Evolutionary conservation across 2,888 invertebrate species (phyloP), one percentile per base, ranked within the genome.

Genomic region (Tipula helvola): DNA sequence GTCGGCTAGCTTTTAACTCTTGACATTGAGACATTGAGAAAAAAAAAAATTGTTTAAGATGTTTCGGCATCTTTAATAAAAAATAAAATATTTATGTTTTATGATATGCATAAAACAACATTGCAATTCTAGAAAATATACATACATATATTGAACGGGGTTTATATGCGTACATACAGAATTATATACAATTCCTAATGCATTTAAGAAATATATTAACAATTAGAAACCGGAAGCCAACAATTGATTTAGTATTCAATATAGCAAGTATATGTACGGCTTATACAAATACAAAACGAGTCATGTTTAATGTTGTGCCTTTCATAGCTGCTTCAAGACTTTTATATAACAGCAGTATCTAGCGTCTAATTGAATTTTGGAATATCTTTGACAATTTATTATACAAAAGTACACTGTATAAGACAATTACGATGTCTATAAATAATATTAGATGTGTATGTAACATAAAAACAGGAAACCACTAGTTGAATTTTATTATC

Each of bases 231-330:
- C 71, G 71, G 71, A 71, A 71, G 71, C 28, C 10, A 71, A 71
- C 71, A 71, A 71, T 71, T 71, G 71, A 71, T 71, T 71, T 71
- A 71, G 71, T 71, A 71, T 71, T 71, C 71, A 71, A 71, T 71
- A 12, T 71, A 71, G 71, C 71, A 71, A 71, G 71, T 12, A 57
- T 7, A 7, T 39, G 8, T 10, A 44, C 44, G 44, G 2, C 39
- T 2, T 42, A 42, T 44, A 57, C 8, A 18, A 10, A 71, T 47
- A 12, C 10, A 3, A 52, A 28, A 8, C 71, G 28, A 71, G 28
- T 71, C 28, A 71, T 71, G 71, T 71, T 71, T 71, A 28, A 71
- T 71, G 71, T 71, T 71, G 71, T 28, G 71, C 10, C 10, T 71
- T 28, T 57, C 7, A 57, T 57, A 57, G 5, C 7, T 18, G 5